Base-by-base conservation (phyloP, 2,113 vertebrate genomes). In the Syrmaticus mikado region DNA sequence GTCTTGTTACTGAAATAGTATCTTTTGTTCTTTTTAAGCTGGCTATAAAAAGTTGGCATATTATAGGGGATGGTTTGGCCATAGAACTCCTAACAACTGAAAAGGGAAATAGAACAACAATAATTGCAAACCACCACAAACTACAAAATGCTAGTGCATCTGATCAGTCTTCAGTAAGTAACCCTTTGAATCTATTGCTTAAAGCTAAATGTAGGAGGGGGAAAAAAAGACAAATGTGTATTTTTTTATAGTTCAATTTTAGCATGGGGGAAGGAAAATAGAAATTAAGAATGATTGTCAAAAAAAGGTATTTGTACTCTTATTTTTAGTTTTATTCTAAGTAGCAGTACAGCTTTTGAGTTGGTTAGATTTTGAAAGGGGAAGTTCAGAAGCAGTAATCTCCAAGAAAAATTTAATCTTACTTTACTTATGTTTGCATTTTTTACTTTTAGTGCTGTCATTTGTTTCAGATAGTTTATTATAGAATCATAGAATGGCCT, bases 41-140 rank as follows among this genome's bases (percentile, higher is more conserved):
- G 98, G 98, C 98, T 95, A 97, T 99, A 93, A 99, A 99, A 97
- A 98, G 98, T 81, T 99, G 99, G 99, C 97, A 99, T 95, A 98
- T 99, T 71, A 99, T 99, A 73, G 99, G 99, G 86, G 99, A 99
- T 95, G 98, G 99, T 91, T 98, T 99, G 80, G 98, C 98, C 28
- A 97, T 99, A 98, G 99, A 99, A 97, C 98, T 99, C 53, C 95
- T 99, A 71, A 98, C 98, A 82, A 98, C 98, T 2, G 99, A 99
- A 97, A 98, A 94, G 96, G 99, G 99, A 89, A 99, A 99, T 96
- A 97, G 97, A 88, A 99, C 98, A 27, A 96, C 97, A 8, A 97
- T 99, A 66, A 97, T 98, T 93, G 96, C 97, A 94, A 98, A 95
- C 92, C 97, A 98, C 81, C 93, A 95, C 36, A 98, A 99, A 73